Evolutionary conservation across 2,797 vertebrate species (phyloP).

Genomic region (Zenarchopterus dispar): DNA sequence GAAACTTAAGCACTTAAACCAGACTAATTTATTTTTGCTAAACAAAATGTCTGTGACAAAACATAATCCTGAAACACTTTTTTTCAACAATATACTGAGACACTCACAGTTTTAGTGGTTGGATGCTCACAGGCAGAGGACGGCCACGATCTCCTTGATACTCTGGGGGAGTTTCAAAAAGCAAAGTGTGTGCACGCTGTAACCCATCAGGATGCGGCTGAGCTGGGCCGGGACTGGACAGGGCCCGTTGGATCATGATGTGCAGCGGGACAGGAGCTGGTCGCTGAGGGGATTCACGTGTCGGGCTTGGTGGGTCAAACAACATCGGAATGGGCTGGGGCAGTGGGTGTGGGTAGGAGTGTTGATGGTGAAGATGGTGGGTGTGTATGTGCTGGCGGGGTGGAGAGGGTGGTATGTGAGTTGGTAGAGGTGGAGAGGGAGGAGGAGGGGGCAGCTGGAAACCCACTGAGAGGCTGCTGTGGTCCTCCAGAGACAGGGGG

Average conservation of each 20-base stretch:
- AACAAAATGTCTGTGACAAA: neutral
- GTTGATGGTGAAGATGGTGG: constrained; percentile 83
- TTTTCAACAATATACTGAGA: neutral
- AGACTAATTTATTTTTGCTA: neutral
- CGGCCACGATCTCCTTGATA: constrained; percentile 86
- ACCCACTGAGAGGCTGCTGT: constrained; percentile 80
- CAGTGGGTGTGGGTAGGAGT: constrained; percentile 82
- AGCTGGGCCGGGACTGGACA: constrained; percentile 89
- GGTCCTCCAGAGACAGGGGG: constrained; percentile 69
- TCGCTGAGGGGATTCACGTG: constrained; percentile 75
- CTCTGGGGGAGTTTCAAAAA: constrained; percentile 87
- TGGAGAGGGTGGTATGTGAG: constrained; percentile 86
- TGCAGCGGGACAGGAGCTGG: constrained; percentile 90
- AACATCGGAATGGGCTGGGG: constrained; percentile 75
- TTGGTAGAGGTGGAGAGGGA: constrained; percentile 85
- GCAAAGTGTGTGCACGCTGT: constrained; percentile 91
- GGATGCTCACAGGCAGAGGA: constrained; percentile 95
- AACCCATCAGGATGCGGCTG: constrained; percentile 87
- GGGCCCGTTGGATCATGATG: constrained; percentile 96
- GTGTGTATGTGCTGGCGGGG: constrained; percentile 72
- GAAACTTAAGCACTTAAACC: neutral
- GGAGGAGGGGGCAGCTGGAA: constrained; percentile 76
- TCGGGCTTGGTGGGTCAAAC: constrained; percentile 82
- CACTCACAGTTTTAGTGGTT: constrained; percentile 97
- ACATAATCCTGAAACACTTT: neutral